Conservation (phyloP, 2,113 vertebrate genomes). For the Pseudorhombus dupliciocellatus region DNA sequence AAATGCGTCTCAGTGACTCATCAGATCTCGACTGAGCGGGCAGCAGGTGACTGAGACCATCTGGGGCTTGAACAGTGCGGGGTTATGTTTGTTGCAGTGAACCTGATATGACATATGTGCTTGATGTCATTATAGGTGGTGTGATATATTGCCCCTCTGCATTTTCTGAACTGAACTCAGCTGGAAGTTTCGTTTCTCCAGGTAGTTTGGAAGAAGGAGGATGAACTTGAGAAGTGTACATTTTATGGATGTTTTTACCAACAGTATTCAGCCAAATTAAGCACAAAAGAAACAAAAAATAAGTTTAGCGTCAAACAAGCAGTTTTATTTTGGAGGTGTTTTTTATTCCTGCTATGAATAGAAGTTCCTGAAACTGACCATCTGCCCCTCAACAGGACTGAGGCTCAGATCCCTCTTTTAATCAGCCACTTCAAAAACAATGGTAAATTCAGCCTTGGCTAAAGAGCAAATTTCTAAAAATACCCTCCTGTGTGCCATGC, state of each 20-base stretch:
- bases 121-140: neutral
- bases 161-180: neutral
- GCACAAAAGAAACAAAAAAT: neutral
- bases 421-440: conserved; percentile 38
- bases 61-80: conserved; percentile 27
- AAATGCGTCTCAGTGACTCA: conserved; percentile 49
- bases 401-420: conserved; percentile 14
- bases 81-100: neutral
- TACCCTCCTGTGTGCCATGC: conserved; percentile 66
- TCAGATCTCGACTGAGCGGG: conserved; percentile 16
- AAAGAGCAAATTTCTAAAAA: conserved; percentile 74
- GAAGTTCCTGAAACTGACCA: conserved; percentile 2
- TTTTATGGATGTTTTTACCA: conserved; percentile 1
- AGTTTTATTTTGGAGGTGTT: neutral
- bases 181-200: neutral
- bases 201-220: neutral
- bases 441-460: conserved; percentile 37
- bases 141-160: neutral
- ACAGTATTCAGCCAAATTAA: neutral
- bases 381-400: conserved; percentile 9
- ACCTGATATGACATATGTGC: neutral
- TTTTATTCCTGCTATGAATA: neutral
- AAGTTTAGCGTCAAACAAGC: neutral
- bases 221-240: too few relatives aligned
- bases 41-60: conserved; percentile 57